These are phyloP conservation scores for Chondrilla cf. caribensis DNA, from an alignment of 37 sponge, comb jelly and placozoan species.

Conservation along the genomic window DNA sequence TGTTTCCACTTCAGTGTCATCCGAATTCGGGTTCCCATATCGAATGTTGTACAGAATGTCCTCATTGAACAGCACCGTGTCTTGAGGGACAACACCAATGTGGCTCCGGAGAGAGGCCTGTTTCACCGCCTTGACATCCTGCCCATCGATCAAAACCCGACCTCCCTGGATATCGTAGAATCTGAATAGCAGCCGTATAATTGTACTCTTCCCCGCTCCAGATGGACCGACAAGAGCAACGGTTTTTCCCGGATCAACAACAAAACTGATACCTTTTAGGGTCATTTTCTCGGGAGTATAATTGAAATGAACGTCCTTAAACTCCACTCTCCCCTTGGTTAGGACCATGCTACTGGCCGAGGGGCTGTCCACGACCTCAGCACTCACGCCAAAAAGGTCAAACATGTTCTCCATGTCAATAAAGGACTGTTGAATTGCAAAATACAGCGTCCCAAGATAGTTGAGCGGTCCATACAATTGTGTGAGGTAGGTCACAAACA, in stretches of 20 bases:
- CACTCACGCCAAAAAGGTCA: conserved; percentile 81
- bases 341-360: conserved; percentile 19
- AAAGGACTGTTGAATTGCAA: conserved; percentile 93
- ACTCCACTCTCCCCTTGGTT: conserved; percentile 69
- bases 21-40: conserved; percentile 78
- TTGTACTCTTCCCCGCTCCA: conserved; percentile 96
- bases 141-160: conserved; percentile 82
- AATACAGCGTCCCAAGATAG: conserved; percentile 96
- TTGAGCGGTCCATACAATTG: conserved; percentile 97
- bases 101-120: conserved; percentile 72
- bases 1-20: conserved; percentile 76
- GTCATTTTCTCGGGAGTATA: conserved; percentile 81
- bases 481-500: conserved; percentile 93
- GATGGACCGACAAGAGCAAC: conserved; percentile 97
- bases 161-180: conserved; percentile 78
- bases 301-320: conserved; percentile 82
- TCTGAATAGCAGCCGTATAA: conserved; percentile 93
- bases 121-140: conserved; percentile 65
- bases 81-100: conserved; percentile 98
- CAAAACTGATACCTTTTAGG: conserved; percentile 80
- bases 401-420: conserved; percentile 99
- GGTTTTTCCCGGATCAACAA: conserved; percentile 78
- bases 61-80: conserved; percentile 98
- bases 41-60: conserved; percentile 90
- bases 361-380: conserved; percentile 72